Percentiles rank a stretch among this genome's conserved stretches.
These are phyloP conservation scores for Pseudolycoriella hygida DNA, from an alignment of 2,888 invertebrate species.

Conservation along the genomic window DNA sequence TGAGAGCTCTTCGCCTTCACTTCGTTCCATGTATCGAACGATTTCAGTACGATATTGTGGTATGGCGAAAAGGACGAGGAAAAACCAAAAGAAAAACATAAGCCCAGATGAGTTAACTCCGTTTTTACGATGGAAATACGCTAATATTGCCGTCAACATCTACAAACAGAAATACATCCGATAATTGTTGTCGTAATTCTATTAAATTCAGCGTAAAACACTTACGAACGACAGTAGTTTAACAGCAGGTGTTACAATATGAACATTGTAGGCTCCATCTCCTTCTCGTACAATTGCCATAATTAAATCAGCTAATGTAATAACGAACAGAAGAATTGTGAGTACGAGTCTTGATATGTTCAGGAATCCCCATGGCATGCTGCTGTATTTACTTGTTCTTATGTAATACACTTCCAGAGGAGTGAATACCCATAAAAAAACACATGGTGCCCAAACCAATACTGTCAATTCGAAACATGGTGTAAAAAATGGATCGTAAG, in stretches of 20 bases:
- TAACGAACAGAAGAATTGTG: constrained; percentile 6
- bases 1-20: constrained; percentile 2
- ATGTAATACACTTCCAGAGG: constrained; percentile 38
- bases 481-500: constrained; percentile 45
- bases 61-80: constrained; percentile 26
- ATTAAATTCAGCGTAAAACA: background rate
- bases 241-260: constrained; percentile 8
- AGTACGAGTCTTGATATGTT: constrained; percentile 30
- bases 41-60: constrained; percentile 13
- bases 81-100: constrained; percentile 36
- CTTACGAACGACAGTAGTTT: constrained; percentile 13
- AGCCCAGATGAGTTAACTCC: constrained; percentile 37
- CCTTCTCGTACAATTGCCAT: constrained; percentile 31
- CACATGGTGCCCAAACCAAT: constrained; percentile 52
- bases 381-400: constrained; percentile 33
- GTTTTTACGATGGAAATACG: constrained; percentile 29
- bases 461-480: constrained; percentile 56
- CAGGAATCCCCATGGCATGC: constrained; percentile 37
- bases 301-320: constrained; percentile 30
- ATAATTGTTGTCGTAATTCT: background rate
- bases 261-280: constrained; percentile 20
- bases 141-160: constrained; percentile 25
- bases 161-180: constrained; percentile 13
- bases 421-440: constrained; percentile 42
- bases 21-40: constrained; percentile 3